Evolutionary conservation across 2,888 invertebrate genomes (phyloP), one percentile per base, ranked within the genome.

Genomic region (Microdon myrmicae): DNA sequence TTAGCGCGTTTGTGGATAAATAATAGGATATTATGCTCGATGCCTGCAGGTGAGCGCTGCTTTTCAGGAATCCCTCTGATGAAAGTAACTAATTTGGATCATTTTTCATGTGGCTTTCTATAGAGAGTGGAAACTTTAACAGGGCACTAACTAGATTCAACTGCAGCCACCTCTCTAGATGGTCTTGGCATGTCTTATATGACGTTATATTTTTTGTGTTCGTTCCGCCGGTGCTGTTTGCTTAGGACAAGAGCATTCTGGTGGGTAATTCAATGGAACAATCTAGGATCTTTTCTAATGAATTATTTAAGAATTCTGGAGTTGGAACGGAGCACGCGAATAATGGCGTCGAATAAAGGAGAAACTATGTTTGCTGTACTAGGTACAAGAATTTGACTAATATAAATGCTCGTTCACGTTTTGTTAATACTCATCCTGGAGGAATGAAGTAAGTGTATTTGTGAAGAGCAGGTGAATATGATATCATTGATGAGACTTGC

Each of bases 21-120:
- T 64, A 51, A 53, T 51, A 43, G 64, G 58, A 64, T 64, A 64
- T 58, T 64, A 64, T 51, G 51, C 43, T 64, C 53, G 58, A 51
- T 58, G 64, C 45, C 64, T 64, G 64, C 64, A 64, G 64, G 64
- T 64, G 64, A 64, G 51, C 56, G 58, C 64, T 58, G 32, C 47
- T 64, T 43, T 47, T 58, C 41, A 47, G 51, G 51, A 64, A 64
- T 64, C 47, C 64, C 47, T 64, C 58, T 64, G 64, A 64, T 58
- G 64, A 64, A 58, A 64, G 58, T 64, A 58, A 64, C 64, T 64
- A 64, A 64, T 64, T 64, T 64, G 56, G 51, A 53, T 58, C 58
- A 64, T 64, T 64, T 64, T 64, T 64, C 64, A 64, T 64, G 32
- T 37, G 20, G 19, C 25, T 49, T n/a, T 43, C 48, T 43, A 49